phyloP scores from a whole-genome alignment of 2,797 vertebrate species.

The Tragopan temminckii region DNA sequence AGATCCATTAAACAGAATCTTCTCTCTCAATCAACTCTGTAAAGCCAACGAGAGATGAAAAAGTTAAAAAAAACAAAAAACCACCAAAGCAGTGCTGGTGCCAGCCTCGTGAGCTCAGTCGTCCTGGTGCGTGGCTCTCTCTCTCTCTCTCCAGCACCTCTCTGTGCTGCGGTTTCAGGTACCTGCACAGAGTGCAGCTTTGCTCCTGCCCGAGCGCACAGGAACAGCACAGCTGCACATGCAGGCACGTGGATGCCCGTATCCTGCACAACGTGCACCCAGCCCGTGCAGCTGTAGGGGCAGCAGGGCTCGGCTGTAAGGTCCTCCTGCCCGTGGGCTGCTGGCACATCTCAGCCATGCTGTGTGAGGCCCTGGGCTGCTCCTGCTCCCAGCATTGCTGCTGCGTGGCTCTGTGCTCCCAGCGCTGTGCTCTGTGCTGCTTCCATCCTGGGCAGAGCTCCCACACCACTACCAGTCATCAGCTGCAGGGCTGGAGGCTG shows the following conservation, averaged over 20 bases:
- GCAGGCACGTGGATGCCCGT: too few species aligned
- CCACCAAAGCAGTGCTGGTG: background rate
- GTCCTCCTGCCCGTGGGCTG: background rate
- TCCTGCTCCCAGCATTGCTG: rapidly evolving
- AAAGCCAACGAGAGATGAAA: background rate
- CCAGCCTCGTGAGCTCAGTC: rapidly evolving
- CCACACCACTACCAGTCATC: rapidly evolving
- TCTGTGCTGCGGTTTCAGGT: background rate
- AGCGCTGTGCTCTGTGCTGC: rapidly evolving
- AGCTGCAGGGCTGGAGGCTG: background rate
- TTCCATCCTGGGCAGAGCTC: background rate
- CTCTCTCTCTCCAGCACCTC: too few species aligned
- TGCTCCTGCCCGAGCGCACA: background rate
- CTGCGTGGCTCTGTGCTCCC: background rate
- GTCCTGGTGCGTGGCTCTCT: background rate
- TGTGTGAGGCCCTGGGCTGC: rapidly evolving
- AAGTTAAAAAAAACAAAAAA: too few species aligned
- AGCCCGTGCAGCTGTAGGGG: too few species aligned
- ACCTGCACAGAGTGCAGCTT: rapidly evolving
- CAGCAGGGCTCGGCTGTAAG: background rate
- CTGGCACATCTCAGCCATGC: background rate
- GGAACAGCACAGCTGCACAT: rapidly evolving
- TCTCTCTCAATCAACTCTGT: background rate
- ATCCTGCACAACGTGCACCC: background rate
- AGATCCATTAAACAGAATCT: conserved; percentile 64